Conservation (phyloP, 2,797 vertebrate species). For the Danio aesculapii region DNA sequence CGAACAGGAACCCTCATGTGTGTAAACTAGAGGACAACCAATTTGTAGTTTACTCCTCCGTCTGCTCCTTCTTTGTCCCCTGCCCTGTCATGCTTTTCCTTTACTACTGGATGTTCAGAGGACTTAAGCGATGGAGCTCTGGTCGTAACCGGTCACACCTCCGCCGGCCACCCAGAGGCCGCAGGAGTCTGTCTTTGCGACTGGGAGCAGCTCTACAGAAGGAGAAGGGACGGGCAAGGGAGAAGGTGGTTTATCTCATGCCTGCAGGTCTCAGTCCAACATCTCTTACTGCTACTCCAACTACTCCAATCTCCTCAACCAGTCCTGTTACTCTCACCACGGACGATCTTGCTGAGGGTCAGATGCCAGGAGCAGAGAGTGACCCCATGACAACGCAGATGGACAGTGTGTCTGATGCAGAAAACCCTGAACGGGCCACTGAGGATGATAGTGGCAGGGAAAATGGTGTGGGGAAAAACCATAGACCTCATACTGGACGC, state of each 20-base stretch:
- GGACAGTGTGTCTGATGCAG: slow-evolving; percentile 74
- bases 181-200: slow-evolving; percentile 63
- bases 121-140: slow-evolving; percentile 75
- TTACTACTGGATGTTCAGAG: slow-evolving; percentile 81
- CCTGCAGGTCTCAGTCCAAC: slow-evolving; percentile 64
- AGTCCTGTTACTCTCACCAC: slow-evolving; percentile 43
- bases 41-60: slow-evolving; percentile 80
- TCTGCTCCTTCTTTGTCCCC: slow-evolving; percentile 82
- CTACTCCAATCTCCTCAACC: slow-evolving; percentile 38
- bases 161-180: slow-evolving; percentile 26
- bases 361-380: slow-evolving; percentile 58
- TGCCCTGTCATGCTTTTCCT: slow-evolving; percentile 81
- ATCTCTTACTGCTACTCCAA: slow-evolving; percentile 55
- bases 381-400: slow-evolving; percentile 71
- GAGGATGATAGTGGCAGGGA: slow-evolving; percentile 52
- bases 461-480: slow-evolving; percentile 63
- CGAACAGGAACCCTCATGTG: slow-evolving; percentile 68
- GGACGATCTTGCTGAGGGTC: slow-evolving; percentile 23
- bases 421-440: slow-evolving; percentile 60
- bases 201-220: slow-evolving; percentile 61
- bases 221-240: slow-evolving; percentile 55
- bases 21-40: slow-evolving; percentile 78
- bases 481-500: slow-evolving; percentile 44
- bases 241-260: slow-evolving; percentile 64
- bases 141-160: slow-evolving; percentile 66